Conservation (phyloP, 2,888 invertebrate species). For the Hirtodrosophila duncani region DNA sequence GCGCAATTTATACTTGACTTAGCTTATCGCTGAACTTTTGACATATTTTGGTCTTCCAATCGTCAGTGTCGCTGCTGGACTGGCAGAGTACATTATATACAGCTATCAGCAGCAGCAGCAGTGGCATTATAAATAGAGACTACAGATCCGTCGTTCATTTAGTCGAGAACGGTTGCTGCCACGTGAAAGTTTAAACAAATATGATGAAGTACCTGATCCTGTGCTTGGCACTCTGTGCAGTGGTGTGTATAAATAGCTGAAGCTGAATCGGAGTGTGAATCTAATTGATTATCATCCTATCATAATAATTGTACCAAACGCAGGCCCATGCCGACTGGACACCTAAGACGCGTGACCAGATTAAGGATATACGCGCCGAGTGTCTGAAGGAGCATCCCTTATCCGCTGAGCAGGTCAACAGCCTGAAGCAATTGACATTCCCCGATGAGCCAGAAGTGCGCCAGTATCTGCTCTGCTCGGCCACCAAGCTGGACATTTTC, state of each 20-base stretch:
- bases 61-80: background rate
- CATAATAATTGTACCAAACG: background rate
- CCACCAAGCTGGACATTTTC: constrained; percentile 68
- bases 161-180: constrained; percentile 29
- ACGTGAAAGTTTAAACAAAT: constrained; percentile 22
- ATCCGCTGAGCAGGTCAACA: constrained; percentile 41
- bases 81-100: constrained; percentile 8
- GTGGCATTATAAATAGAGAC: constrained; percentile 46
- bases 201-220: constrained; percentile 53
- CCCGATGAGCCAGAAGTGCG: constrained; percentile 70
- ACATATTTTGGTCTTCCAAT: constrained; percentile 27
- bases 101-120: constrained; percentile 12
- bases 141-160: constrained; percentile 12
- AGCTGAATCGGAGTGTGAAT: background rate
- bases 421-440: constrained; percentile 65
- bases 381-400: constrained; percentile 65
- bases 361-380: constrained; percentile 63
- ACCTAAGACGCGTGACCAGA: constrained; percentile 64
- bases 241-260: constrained; percentile 40
- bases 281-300: background rate
- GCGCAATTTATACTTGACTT: no score
- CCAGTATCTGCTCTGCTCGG: constrained; percentile 68
- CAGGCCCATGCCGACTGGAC: constrained; percentile 69
- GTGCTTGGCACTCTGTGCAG: constrained; percentile 42
- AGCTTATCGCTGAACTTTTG: constrained; percentile 51